Evolutionary conservation across 2,888 invertebrate species (phyloP), one percentile per base, ranked within the genome.

Genomic region (Pseudococcus jackbeardsleyi): DNA sequence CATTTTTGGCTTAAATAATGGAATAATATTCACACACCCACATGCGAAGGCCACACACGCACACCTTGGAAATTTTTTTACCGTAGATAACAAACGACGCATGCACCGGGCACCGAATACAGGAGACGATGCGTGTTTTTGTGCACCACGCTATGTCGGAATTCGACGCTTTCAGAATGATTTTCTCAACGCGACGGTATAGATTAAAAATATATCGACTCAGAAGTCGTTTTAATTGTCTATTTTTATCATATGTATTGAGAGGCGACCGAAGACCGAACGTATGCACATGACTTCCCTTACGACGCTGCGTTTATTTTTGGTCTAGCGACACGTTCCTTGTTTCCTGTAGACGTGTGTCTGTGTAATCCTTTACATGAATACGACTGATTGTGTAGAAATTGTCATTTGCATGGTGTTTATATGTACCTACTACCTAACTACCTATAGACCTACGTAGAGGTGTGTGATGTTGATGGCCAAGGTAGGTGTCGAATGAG

Each of bases 281-380:
- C 7, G 64, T 64, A 46, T 17, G 79, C 19, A 46, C 6, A 79
- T 79, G 46, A 79, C 79, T 79, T 79, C 79, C 72, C 46, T 79
- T 79, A 46, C 39, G 79, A 79, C 79, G 79, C 46, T 33, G 19
- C 15, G 19, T 42, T 33, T 79, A 33, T 79, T 79, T 79, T 79
- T 79, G 79, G 79, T 79, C 39, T 79, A 50, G 54, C 54, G 84
- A 84, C 54, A 50, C 50, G 54, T 84, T 84, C 54, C 84, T 54
- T n/a, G 84, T 84, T 84, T 84, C 84, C 84, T 84, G 54, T 54
- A 84, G n/a, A 9, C 50, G 84, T 84, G 46, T 84, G 50, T 39
- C 39, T 39, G 39, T 39, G 5, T 4, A 64, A 64, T 64, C 64
- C 64, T 22, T 64, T 64, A 64, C 64, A 22, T 54, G 7, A 12